Evolutionary conservation across 2,888 invertebrate genomes (phyloP), one percentile per base, ranked within the genome.

Genomic region (Leucania comma): DNA sequence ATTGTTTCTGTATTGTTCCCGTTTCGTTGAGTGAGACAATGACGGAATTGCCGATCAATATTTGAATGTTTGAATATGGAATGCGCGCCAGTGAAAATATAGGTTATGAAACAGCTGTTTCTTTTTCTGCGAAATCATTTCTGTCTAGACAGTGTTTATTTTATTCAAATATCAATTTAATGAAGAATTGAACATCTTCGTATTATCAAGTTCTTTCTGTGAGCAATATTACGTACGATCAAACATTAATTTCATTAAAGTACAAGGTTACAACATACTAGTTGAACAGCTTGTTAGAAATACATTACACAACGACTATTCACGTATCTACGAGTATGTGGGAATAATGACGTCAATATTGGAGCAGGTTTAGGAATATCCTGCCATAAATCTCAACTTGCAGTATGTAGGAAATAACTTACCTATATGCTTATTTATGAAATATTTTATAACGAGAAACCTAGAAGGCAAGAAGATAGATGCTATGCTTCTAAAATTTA

Each of bases 1-100:
- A 88, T 88, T 86, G 85, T 83, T 81, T 77, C 65, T 66, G 53
- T 67, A 61, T 77, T 65, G 71, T 61, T 67, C 48, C 50, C 46
- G 57, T 42, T 24, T 80, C 29, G 20, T 62, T 48, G 51, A 26
- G 50, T 17, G 51, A 63, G 59, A 66, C 65, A 73, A 61, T 58
- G 35, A 51, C 5, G 35, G 32, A 10, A 51, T 57, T 9, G 20
- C 0, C 0, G 2, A 64, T 42, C 24, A 38, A 75, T 62, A 59
- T 22, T 50, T 9, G 61, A 22, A 53, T 38, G 24, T 51, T 57
- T 51, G 4, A 57, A 57, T 38, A n/a, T 17, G 22, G 5, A 54
- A 68, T 48, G 22, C 14, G 1, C 26, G 46, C 4, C 32, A 22
- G 22, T 14, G 9, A 10, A 22, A 56, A 53, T 64, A 1, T n/a